Conservation (phyloP, 2,113 vertebrate genomes). For the Pampusana beccarii region DNA sequence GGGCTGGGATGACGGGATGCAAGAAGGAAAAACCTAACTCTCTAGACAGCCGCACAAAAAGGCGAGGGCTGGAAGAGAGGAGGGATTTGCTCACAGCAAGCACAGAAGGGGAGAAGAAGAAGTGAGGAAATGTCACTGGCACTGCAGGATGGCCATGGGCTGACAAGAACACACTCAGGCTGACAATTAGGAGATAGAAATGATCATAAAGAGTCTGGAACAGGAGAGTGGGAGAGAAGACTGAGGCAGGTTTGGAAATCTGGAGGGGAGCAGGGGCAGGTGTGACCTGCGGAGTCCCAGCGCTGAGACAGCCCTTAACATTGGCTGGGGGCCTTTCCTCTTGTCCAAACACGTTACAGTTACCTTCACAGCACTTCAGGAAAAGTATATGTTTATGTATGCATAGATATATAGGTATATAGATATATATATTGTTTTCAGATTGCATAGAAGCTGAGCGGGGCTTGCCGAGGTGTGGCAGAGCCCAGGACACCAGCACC, state of each 20-base stretch:
- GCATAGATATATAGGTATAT: too few species aligned
- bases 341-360: background rate
- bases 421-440: fast-evolving
- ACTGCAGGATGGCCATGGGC: too few species aligned
- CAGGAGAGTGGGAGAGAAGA: background rate
- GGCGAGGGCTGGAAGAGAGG: too few species aligned
- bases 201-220: background rate
- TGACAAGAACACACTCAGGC: too few species aligned
- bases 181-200: background rate
- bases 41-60: background rate
- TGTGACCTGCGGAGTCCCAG: background rate
- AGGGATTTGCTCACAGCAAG: background rate
- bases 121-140: background rate
- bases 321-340: background rate
- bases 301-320: background rate
- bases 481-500: too few species aligned
- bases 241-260: too few species aligned
- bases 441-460: background rate
- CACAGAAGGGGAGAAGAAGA: background rate
- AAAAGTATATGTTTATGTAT: too few species aligned
- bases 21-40: background rate
- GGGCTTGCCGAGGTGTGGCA: background rate
- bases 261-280: background rate
- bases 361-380: too few species aligned
- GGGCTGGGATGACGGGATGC: fast-evolving